These are phyloP conservation scores for Wasmannia auropunctata DNA, from an alignment of 1,140 invertebrate genomes.

Conservation along the genomic window DNA sequence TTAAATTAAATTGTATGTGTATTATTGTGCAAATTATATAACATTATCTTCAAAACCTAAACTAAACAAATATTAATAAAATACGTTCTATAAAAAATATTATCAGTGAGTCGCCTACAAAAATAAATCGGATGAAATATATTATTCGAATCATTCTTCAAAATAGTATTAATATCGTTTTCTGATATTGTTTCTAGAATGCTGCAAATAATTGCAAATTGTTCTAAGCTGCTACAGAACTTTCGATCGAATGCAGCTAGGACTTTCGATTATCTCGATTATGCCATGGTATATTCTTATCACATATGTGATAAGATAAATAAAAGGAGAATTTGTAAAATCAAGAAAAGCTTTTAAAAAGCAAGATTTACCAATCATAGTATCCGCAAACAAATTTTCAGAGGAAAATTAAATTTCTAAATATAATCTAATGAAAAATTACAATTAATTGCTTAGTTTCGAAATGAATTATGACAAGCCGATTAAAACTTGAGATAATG, in stretches of 20 bases:
- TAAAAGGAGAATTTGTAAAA: not conserved
- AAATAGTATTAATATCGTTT: constrained; percentile 55
- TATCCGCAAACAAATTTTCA: not conserved
- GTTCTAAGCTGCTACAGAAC: constrained; percentile 26
- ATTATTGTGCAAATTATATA: not conserved
- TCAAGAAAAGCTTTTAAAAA: not conserved
- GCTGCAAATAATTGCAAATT: constrained; percentile 58
- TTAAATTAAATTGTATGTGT: not conserved
- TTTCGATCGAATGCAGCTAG: not conserved
- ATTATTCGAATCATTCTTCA: not conserved
- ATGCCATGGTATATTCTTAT: constrained; percentile 39
- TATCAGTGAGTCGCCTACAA: no score
- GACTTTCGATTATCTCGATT: constrained; percentile 24
- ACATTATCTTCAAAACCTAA: not conserved
- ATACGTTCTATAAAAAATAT: not conserved
- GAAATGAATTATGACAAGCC: not conserved
- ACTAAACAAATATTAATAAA: not conserved
- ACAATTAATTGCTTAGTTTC: not conserved
- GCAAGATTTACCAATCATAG: not conserved
- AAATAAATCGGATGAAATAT: no score
- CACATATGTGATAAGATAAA: constrained; percentile 18
- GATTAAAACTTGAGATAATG: constrained; percentile 12
- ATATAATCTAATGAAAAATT: constrained; percentile 1
- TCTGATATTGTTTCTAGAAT: constrained; percentile 28
- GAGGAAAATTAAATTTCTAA: not conserved